Evolutionary conservation across 2,797 vertebrate genomes (phyloP).

Genomic region (Oreortyx pictus): DNA sequence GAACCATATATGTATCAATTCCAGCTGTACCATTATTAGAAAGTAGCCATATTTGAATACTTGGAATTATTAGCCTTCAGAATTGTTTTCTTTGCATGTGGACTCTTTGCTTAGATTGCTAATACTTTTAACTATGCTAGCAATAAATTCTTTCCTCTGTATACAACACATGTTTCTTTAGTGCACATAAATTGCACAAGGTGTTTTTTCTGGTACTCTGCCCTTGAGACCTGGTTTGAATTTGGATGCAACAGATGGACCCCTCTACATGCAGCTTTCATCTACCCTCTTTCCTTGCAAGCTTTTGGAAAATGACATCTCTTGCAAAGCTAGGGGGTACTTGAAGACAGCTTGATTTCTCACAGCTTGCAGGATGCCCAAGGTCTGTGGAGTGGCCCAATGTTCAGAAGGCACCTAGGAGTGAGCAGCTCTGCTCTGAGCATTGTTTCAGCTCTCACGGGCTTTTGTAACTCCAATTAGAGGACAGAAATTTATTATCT

Average conservation of each 20-base stretch:
- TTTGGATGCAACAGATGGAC: slow-evolving; percentile 26
- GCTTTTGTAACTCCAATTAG: background rate
- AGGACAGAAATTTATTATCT: background rate
- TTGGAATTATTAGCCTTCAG: background rate
- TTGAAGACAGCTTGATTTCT: slow-evolving; percentile 19
- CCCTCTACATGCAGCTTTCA: background rate
- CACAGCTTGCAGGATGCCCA: background rate
- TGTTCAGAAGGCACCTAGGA: background rate
- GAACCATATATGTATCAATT: background rate
- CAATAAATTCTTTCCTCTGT: background rate
- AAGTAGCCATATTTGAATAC: background rate
- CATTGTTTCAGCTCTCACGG: background rate
- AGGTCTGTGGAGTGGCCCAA: background rate
- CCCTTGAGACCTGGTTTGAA: slow-evolving; percentile 30
- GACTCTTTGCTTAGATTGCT: background rate
- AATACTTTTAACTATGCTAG: background rate
- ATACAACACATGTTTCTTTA: background rate
- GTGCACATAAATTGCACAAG: background rate
- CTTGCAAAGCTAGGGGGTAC: background rate
- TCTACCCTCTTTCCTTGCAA: background rate
- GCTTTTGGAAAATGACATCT: slow-evolving; percentile 20
- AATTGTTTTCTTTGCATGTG: background rate
- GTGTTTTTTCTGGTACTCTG: slow-evolving; percentile 21
- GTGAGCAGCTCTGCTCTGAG: background rate
- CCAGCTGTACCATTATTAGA: background rate